Evolutionary conservation across 2,113 vertebrate species (phyloP).

Genomic region (Ailuropoda melanoleuca): DNA sequence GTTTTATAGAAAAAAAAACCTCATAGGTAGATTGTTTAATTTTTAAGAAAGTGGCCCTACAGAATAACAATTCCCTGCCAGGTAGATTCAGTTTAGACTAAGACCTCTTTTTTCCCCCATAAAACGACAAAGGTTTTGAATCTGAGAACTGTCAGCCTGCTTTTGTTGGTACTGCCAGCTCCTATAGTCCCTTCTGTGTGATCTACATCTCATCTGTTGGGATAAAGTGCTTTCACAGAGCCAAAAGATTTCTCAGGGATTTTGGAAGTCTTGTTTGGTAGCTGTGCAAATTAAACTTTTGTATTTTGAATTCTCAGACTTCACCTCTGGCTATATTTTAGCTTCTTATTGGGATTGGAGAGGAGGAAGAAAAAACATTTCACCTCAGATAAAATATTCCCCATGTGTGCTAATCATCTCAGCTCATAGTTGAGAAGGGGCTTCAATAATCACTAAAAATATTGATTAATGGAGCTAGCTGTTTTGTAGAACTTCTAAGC

Average conservation of each 20-base stretch:
- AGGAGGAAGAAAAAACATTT: not conserved
- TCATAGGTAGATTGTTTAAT: constrained; percentile 5
- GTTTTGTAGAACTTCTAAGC: not conserved
- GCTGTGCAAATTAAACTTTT: constrained; percentile 1
- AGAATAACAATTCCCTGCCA: not conserved
- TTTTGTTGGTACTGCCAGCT: not conserved
- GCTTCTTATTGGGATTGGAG: not conserved
- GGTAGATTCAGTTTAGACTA: not conserved
- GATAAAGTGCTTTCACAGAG: not conserved
- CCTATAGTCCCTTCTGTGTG: not conserved
- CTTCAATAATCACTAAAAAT: not conserved
- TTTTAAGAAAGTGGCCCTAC: not conserved
- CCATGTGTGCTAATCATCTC: not conserved
- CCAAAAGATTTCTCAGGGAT: not conserved
- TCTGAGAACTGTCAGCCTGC: not conserved
- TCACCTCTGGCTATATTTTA: not conserved
- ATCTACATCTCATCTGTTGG: not conserved
- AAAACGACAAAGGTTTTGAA: not conserved
- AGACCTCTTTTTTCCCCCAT: not conserved
- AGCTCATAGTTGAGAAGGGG: not conserved
- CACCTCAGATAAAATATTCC: not conserved
- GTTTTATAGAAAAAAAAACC: not conserved
- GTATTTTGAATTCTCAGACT: not conserved
- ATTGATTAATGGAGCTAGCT: not conserved
- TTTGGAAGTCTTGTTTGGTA: constrained; percentile 11